These are phyloP conservation scores for Philaenus spumarius DNA, from an alignment of 1,140 invertebrate genomes.

Conservation along the genomic window DNA sequence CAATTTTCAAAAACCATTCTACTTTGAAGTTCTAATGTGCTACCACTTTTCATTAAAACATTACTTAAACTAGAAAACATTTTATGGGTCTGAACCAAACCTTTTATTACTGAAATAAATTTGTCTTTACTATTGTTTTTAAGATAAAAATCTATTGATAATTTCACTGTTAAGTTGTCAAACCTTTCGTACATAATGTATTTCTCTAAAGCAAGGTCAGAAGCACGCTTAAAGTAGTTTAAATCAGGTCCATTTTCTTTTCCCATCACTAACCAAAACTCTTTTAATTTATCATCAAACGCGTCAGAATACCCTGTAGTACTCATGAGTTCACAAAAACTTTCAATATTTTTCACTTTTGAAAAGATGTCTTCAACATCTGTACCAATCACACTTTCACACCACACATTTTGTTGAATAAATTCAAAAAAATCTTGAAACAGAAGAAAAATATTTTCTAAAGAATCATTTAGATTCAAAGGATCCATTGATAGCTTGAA, in stretches of 20 bases:
- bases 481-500: no score
- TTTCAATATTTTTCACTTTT: slow-evolving; percentile 43
- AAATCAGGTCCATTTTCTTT: slow-evolving; percentile 26
- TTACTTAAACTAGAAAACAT: background rate
- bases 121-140: background rate
- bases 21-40: background rate
- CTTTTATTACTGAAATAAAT: background rate
- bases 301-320: slow-evolving; percentile 17
- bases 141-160: slow-evolving; percentile 1
- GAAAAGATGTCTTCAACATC: slow-evolving; percentile 45
- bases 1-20: background rate
- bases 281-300: slow-evolving; percentile 32
- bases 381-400: slow-evolving; percentile 37
- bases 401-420: background rate
- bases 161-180: slow-evolving; percentile 24
- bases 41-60: no score
- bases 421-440: slow-evolving; percentile 10
- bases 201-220: slow-evolving; percentile 36
- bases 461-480: no score
- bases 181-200: slow-evolving; percentile 32
- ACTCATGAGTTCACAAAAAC: slow-evolving; percentile 38
- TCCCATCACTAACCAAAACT: slow-evolving; percentile 32
- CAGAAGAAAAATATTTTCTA: slow-evolving; percentile 51
- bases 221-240: slow-evolving; percentile 33
- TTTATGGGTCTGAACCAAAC: background rate